Base-by-base conservation (phyloP, 1,140 invertebrate species). In the Solenopsis fugax region DNA sequence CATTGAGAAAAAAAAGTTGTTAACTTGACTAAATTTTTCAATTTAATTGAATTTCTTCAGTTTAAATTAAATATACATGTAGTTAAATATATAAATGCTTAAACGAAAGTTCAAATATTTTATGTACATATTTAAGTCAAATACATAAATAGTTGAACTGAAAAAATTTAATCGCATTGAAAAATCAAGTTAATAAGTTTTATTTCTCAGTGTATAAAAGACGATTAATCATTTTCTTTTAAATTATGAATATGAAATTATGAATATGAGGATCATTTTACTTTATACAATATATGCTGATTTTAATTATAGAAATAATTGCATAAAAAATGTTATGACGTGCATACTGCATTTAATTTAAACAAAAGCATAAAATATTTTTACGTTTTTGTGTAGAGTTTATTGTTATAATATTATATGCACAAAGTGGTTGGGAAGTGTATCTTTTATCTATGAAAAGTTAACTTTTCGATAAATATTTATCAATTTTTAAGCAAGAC, bases 401-500 rank as follows among this genome's bases (percentile, higher is more conserved):
- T 1, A 65, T n/a, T 64, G 1, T 34, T 37, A 65, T 37, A 65
- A 65, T 65, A 4, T 65, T 12, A 37, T 2, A n/a, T n/a, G 37
- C n/a, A 37, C 4, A 37, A 37, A 65, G 37, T 65, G 37, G 2
- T 16, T 6, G 60, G 7, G 2, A 64, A 37, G 16, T n/a, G 21
- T 24, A 18, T 13, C 34, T 37, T 41, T 41, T 65, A 37, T 65
- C 34, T 41, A 45, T 67, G n/a, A 0, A 45, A 67, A 45, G 64
- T 37, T 13, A 45, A 18, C 7, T 18, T 21, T 45, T 67, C n/a
- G n/a, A 41, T 67, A 67, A 45, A 45, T 21, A 41, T 21, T 67
- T 69, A 50, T 69, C 41, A 69, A 69, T 69, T 67, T 67, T 67
- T 21, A 21, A 67, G 37, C 37, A 4, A 2, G 29, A 13, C 37